phyloP scores from a whole-genome alignment of 2,888 invertebrate genomes.

The Nymphalis polychloros region DNA sequence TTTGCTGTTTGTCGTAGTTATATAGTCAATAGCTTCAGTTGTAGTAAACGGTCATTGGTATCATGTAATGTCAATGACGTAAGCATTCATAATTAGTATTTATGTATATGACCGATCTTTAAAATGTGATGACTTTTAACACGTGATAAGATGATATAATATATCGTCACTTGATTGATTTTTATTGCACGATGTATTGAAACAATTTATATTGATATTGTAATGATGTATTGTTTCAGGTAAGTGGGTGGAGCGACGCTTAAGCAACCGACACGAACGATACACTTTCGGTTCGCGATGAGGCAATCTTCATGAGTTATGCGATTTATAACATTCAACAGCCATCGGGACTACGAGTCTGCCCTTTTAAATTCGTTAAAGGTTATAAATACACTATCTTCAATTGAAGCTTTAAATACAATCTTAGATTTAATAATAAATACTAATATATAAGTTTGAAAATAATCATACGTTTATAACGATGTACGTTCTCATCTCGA shows the following conservation, averaged over 20 bases:
- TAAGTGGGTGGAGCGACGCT: conserved; percentile 69
- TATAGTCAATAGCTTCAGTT: too few species aligned
- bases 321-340: conserved; percentile 57
- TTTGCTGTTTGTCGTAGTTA: too few species aligned
- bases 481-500: too few species aligned
- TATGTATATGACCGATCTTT: too few species aligned
- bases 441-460: conserved; percentile 5
- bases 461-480: too few species aligned
- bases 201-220: conserved; percentile 68
- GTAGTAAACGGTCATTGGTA: too few species aligned
- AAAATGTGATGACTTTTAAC: too few species aligned
- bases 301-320: conserved; percentile 51
- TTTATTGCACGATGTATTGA: conserved; percentile 54
- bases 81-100: too few species aligned
- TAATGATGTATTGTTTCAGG: conserved; percentile 81
- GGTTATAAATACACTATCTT: conserved; percentile 40
- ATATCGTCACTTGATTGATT: conserved; percentile 19
- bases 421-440: conserved; percentile 22
- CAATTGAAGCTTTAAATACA: conserved; percentile 22
- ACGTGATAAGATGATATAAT: background rate
- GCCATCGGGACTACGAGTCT: conserved; percentile 39
- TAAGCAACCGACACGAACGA: conserved; percentile 59
- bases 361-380: conserved; percentile 45
- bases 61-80: too few species aligned
- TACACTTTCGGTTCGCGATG: conserved; percentile 60